These are phyloP conservation scores for Gymnothorax javanicus DNA, from an alignment of 2,797 vertebrate genomes.

Conservation along the genomic window DNA sequence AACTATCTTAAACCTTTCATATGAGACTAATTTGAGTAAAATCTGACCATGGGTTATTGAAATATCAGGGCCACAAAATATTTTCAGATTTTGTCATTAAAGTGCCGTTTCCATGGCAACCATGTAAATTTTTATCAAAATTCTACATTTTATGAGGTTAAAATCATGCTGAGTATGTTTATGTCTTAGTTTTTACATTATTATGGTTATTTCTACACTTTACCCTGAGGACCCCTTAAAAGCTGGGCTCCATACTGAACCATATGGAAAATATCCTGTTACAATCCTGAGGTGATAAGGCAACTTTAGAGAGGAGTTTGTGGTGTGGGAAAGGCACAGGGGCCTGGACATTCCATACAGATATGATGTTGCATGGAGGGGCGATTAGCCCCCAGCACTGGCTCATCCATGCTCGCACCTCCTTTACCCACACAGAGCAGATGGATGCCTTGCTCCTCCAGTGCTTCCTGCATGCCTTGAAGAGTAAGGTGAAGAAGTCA, in stretches of 20 bases:
- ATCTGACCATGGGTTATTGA: too few relatives aligned
- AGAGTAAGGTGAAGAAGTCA: constrained; percentile 88
- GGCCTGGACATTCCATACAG: not conserved
- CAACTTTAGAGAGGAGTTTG: not conserved
- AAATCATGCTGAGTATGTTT: too few relatives aligned
- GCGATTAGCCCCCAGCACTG: not conserved
- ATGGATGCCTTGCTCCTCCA: constrained; percentile 87
- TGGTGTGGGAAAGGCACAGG: not conserved
- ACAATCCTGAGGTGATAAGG: not conserved
- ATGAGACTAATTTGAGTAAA: too few relatives aligned
- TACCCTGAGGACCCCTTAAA: not conserved
- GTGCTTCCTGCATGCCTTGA: constrained; percentile 92
- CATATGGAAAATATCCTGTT: not conserved
- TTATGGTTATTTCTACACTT: too few relatives aligned
- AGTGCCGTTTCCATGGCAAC: too few relatives aligned
- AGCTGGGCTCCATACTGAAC: not conserved
- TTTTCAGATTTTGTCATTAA: too few relatives aligned
- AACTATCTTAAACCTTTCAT: too few relatives aligned
- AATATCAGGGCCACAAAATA: too few relatives aligned
- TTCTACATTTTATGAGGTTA: too few relatives aligned
- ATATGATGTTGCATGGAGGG: not conserved
- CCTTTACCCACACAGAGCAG: constrained; percentile 71
- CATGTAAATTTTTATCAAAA: too few relatives aligned
- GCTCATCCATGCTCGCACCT: not conserved
- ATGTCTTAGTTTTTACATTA: too few relatives aligned